These are phyloP conservation scores for Ischnura elegans DNA, from an alignment of 2,888 invertebrate genomes.

Conservation along the genomic window DNA sequence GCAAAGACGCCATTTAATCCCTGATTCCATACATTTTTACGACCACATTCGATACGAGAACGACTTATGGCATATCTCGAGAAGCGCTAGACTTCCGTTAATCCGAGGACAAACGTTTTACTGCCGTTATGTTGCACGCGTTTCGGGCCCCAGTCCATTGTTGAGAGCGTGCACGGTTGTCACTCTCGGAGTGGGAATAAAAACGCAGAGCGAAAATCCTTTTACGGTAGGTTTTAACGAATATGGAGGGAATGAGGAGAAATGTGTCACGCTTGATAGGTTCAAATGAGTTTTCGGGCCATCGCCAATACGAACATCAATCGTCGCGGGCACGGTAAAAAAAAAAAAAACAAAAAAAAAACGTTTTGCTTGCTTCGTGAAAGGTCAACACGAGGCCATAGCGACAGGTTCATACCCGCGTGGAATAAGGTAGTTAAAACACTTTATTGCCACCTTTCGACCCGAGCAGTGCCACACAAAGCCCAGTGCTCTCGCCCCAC, in stretches of 20 bases:
- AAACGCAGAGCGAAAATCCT: constrained; percentile 32
- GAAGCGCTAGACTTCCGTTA: constrained; percentile 53
- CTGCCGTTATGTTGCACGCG: constrained; percentile 4
- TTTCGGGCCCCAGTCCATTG: neutral
- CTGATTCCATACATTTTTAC: constrained; percentile 10
- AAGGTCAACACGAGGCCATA: constrained; percentile 54
- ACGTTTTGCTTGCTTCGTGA: neutral
- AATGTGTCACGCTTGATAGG: constrained; percentile 5
- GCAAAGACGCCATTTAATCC: neutral
- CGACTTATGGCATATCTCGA: constrained; percentile 11
- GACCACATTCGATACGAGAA: neutral
- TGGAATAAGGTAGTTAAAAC: constrained; percentile 53
- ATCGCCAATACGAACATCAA: constrained; percentile 35
- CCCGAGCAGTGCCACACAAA: neutral
- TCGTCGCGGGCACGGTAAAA: neutral
- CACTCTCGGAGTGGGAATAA: neutral
- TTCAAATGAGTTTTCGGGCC: constrained; percentile 40
- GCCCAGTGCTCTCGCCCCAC: neutral
- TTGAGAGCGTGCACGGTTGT: neutral
- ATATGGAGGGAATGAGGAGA: neutral
- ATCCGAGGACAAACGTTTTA: constrained; percentile 47
- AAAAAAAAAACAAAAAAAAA: neutral
- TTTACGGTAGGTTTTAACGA: constrained; percentile 22
- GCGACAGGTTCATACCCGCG: constrained; percentile 48
- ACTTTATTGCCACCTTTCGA: constrained; percentile 30